Evolutionary conservation across 2,113 vertebrate species (phyloP), one percentile per base, ranked within the genome.

Genomic region (Rhineura floridana): DNA sequence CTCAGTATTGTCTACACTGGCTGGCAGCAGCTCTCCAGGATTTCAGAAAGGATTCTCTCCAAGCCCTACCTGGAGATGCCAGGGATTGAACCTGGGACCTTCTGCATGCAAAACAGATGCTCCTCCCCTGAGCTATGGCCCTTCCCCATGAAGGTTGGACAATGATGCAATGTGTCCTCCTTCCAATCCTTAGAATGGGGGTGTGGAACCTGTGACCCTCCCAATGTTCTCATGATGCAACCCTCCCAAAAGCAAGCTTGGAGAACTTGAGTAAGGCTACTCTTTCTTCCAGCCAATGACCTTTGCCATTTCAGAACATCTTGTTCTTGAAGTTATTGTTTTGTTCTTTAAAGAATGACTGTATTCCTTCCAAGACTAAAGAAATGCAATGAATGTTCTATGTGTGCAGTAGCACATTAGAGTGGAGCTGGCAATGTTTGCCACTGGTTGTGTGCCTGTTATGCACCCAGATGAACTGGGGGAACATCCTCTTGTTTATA

Each of bases 371-470:
- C 28, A 23, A 67, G 42, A 15, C 72, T 25, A 52, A 5, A 44
- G 76, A 78, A 78, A 78, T 78, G 10, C 46, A 81, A 55, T 55
- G 23, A 50, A 42, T 72, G 75, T 80, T 33, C 72, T 72, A 10
- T 36, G 39, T 36, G 39, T 63, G 36, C 23, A 39, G 39, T 0
- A 4, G 0, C 17, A 2, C 33, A 81, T 0, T 39, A 21, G 0
- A 67, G 0, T 9, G 87, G 1, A 48, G 1, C 1, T 0, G 36
- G 36, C 55, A 0, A 30, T 48, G 2, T 0, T 21, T 62, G 9
- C 10, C 23, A 46, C 12, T 4, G 67, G 39, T 19, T 15, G 1
- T 0, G 44, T 62, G 0, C 46, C 25, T 0, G 25, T n/a, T 84
- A 39, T 83, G 28, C 1, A 25, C 25, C 11, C n/a, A 0, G 46